A percentile compares a stretch with the other conserved stretches of the same genome.
These are phyloP conservation scores for Lochmaea capreae DNA, from an alignment of 2,888 invertebrate species.

Conservation along the genomic window DNA sequence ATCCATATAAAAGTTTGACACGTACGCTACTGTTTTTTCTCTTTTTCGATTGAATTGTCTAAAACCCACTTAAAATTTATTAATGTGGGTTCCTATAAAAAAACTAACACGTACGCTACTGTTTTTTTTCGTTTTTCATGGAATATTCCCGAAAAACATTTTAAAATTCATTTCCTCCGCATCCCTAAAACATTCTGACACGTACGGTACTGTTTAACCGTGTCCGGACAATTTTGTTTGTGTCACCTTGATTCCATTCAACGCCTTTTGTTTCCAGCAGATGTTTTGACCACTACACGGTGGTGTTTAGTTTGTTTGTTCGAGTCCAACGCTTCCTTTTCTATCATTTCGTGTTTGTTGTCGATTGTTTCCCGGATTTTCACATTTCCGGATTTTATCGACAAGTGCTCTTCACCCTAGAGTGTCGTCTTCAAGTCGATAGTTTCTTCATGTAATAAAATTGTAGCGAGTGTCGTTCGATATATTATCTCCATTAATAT, in stretches of 20 bases:
- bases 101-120: too few species aligned
- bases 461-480: not conserved
- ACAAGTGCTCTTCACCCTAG: not conserved
- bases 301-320: constrained; percentile 50
- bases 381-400: constrained; percentile 7
- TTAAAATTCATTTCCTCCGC: not conserved
- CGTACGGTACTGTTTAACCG: constrained; percentile 25
- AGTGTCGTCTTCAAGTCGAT: not conserved
- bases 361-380: constrained; percentile 15
- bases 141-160: too few species aligned
- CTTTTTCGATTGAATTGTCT: too few species aligned
- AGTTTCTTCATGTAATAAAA: not conserved
- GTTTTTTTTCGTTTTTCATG: too few species aligned
- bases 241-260: constrained; percentile 46
- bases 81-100: too few species aligned
- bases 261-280: constrained; percentile 47
- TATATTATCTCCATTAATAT: too few species aligned
- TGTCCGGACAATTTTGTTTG: constrained; percentile 53
- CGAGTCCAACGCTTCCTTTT: constrained; percentile 38
- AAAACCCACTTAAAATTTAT: too few species aligned
- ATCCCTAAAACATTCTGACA: not conserved
- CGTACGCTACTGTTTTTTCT: too few species aligned
- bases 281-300: constrained; percentile 44
- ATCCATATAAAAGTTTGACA: too few species aligned
- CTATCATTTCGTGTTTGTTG: constrained; percentile 3